Evolutionary conservation across 2,113 vertebrate genomes (phyloP).

Genomic region (Orthonyx spaldingii): DNA sequence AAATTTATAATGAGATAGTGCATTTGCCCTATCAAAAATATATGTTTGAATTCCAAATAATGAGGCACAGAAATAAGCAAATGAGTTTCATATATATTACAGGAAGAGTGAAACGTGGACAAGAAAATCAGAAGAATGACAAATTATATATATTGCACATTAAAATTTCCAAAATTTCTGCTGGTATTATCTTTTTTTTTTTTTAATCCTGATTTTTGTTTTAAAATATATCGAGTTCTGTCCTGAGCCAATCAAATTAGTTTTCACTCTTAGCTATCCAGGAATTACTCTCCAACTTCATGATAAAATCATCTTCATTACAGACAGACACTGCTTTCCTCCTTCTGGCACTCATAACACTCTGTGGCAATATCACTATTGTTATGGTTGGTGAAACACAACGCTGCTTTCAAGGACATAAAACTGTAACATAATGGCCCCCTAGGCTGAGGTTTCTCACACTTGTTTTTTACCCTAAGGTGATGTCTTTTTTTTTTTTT

Average conservation of each 20-base stretch:
- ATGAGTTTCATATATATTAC: neutral
- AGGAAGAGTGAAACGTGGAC: neutral
- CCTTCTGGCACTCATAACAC: neutral
- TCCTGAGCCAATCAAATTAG: neutral
- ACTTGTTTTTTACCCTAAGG: neutral
- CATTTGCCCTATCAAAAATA: neutral
- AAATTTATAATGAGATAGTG: neutral
- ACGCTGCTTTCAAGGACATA: neutral
- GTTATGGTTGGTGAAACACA: conserved; percentile 2
- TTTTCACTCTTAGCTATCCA: neutral
- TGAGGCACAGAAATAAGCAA: neutral
- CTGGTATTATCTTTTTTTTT: neutral
- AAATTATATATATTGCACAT: neutral
- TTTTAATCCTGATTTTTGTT: neutral
- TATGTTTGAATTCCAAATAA: neutral
- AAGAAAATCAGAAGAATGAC: neutral
- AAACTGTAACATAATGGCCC: conserved; percentile 8
- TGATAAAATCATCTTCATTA: conserved; percentile 2
- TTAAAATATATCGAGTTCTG: neutral
- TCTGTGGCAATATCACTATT: neutral
- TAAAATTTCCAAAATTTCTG: accelerated
- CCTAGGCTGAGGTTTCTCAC: neutral
- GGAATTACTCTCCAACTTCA: neutral
- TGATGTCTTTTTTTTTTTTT: neutral
- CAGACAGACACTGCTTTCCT: neutral